phyloP scores from a whole-genome alignment of 2,113 vertebrate genomes.

The Lucifuga dentata region DNA sequence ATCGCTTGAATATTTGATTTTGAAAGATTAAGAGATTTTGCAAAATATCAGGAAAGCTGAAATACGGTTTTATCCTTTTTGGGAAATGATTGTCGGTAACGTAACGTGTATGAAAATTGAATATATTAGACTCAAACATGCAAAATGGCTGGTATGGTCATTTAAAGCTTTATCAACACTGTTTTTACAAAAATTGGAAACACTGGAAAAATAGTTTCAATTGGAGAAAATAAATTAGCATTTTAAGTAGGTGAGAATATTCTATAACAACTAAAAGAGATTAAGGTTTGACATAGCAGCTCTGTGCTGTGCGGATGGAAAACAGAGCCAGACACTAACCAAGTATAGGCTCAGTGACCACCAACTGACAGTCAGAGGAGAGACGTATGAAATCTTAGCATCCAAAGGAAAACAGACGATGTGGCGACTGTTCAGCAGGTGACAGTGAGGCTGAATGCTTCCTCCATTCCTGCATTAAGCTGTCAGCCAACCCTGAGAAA shows the following conservation, averaged over 20 bases:
- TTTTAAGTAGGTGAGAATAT: constrained; percentile 12
- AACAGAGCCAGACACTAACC: constrained; percentile 58
- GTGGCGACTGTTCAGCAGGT: constrained; percentile 35
- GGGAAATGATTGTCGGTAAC: too few species aligned
- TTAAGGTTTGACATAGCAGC: constrained; percentile 52
- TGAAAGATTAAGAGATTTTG: too few species aligned
- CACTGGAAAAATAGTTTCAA: neutral
- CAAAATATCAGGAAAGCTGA: too few species aligned
- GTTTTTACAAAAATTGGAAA: constrained; percentile 6
- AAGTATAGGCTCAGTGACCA: constrained; percentile 42
- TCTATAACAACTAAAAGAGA: constrained; percentile 33
- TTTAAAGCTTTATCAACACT: neutral
- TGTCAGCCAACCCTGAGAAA: constrained; percentile 31
- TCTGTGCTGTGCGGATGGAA: constrained; percentile 38
- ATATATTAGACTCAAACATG: too few species aligned
- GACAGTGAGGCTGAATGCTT: constrained; percentile 29
- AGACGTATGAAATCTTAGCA: constrained; percentile 55
- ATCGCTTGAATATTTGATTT: too few species aligned
- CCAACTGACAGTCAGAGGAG: constrained; percentile 60
- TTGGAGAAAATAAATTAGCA: neutral
- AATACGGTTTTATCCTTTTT: too few species aligned
- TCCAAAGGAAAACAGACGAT: constrained; percentile 56
- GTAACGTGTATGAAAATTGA: too few species aligned
- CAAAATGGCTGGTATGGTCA: too few species aligned
- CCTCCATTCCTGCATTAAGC: constrained; percentile 34